These are phyloP conservation scores for Cephus pygmeus DNA, from an alignment of 2,888 invertebrate species.

Conservation along the genomic window DNA sequence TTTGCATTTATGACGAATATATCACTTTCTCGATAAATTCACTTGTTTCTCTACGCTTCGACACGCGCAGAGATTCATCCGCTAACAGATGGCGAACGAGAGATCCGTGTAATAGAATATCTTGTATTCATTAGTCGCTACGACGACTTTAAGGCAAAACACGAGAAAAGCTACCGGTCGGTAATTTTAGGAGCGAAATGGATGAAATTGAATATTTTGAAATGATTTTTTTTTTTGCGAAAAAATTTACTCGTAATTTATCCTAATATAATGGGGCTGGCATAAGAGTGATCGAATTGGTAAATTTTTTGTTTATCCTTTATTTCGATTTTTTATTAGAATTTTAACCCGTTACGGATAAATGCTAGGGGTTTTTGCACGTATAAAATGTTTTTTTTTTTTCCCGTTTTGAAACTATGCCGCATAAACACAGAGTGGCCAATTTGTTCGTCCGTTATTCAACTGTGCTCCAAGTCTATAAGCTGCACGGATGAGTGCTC, in stretches of 20 bases:
- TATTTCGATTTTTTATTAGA: background rate
- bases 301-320: too few relatives aligned
- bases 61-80: background rate
- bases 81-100: background rate
- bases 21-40: background rate
- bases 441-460: background rate
- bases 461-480: background rate
- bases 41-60: background rate
- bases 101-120: background rate
- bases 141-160: background rate
- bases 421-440: background rate
- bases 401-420: background rate
- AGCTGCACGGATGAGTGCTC: background rate
- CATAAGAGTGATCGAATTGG: background rate
- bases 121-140: background rate
- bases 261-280: background rate
- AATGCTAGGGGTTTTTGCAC: background rate
- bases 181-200: background rate
- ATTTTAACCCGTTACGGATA: background rate
- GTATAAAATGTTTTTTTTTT: background rate
- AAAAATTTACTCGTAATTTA: background rate
- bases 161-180: background rate
- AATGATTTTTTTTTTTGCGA: background rate
- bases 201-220: background rate
- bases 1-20: background rate